Evolutionary conservation across 2,113 vertebrate species (phyloP), one percentile per base, ranked within the genome.

Genomic region (Oenanthe oenanthe): DNA sequence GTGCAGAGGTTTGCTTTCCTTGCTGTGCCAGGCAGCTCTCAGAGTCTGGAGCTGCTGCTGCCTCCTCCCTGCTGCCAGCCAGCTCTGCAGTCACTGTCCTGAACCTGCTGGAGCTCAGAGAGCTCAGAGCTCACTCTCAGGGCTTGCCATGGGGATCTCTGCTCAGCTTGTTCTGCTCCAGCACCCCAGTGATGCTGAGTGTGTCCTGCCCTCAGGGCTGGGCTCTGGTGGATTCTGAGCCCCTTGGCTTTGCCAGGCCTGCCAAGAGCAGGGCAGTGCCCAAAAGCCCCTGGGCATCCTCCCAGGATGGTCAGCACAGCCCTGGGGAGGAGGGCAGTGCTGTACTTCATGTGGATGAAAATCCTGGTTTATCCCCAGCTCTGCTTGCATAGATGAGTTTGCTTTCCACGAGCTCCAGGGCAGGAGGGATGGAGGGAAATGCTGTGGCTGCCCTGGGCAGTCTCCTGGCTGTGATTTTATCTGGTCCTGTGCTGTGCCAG

Each of bases 301-400:
- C 14, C 4, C 17, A 25, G 67, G 31, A 4, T 0, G 1, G 4
- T 3, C 43, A 24, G 24, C 0, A 0, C 17, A 42, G 5, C 57
- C 45, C 40, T 63, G 85, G 40, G 63, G 43, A 72, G 36, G 38
- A 66, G 26, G 22, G 22, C 24, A 28, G 21, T 36, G 21, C 20
- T 4, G 3, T 20, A 0, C 20, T 34, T 16, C 7, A 6, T 32
- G 34, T 10, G 63, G 6, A 0, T 5, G 9, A 7, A 28, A 34
- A 38, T 36, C 2, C 4, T 22, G 32, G 14, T 26, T 77, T 34
- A 4, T 51, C 53, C 53, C 19, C 42, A 1, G 6, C 0, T 17
- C 11, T 68, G 3, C 10, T 65, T 18, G 43, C 26, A 4, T 12
- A 4, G 36, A 6, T 19, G 29, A 2, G 4, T 56, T 70, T 80